Evolutionary conservation across 2,888 invertebrate species (phyloP), one percentile per base, ranked within the genome.

Genomic region (Epirrhoe tristata): DNA sequence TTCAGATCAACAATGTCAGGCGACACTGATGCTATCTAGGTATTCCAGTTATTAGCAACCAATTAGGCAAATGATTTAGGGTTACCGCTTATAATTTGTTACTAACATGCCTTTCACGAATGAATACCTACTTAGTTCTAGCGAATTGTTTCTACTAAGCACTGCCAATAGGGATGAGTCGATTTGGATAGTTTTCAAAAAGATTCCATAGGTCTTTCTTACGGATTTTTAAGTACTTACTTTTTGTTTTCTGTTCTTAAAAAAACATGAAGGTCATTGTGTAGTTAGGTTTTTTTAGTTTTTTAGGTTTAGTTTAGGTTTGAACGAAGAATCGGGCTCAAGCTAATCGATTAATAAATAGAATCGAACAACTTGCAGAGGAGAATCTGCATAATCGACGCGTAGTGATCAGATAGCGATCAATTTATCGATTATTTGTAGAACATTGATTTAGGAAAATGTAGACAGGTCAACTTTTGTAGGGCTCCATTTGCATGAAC

Each of bases 361-460:
- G 89, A 88, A 84, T 84, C 86, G 87, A 86, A 90, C 91, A 92
- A 91, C 85, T 91, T 90, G 91, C 89, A 86, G n/a, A n/a, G 77
- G 82, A 83, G 84, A 84, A 88, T 90, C 89, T 86, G 87, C 88
- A 91, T 93, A 92, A 93, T 93, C 91, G 92, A 90, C 91, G 89
- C 91, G 81, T 83, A 82, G 86, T 88, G 86, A 90, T 91, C 87
- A 86, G 92, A 92, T 92, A 81, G 84, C 82, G 85, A 92, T 92
- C 91, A 80, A 83, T 82, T 81, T 73, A 81, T 85, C 82, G 89
- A 92, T 91, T 92, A 62, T 66, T 66, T 66, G 62, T 60, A 39
- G 17, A 57, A 53, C 59, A 69, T 57, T 53, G 62, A 56, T 53
- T 48, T 36, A 52, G 36, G 24, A 52, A 52, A 43, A 65, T 56